Conservation (phyloP, 2,113 vertebrate genomes). For the Noturus placidus region DNA sequence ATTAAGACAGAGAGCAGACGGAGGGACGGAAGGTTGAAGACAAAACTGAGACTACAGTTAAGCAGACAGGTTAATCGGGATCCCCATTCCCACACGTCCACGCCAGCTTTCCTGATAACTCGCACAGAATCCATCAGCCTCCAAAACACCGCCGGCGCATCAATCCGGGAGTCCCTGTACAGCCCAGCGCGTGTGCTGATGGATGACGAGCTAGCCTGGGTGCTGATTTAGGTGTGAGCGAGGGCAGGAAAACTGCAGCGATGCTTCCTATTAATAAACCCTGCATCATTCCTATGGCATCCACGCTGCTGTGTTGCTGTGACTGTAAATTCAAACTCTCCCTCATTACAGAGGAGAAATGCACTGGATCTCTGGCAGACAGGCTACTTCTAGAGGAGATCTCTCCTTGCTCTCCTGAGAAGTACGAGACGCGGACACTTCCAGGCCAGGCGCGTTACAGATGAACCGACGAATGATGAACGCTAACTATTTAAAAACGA, state of each 20-base stretch:
- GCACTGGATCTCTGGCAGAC: background rate
- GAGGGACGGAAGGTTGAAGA: background rate
- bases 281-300: background rate
- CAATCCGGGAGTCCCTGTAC: background rate
- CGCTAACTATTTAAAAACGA: background rate
- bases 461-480: too few relatives aligned
- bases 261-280: constrained; percentile 16
- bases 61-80: background rate
- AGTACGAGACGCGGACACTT: background rate
- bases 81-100: background rate
- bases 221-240: constrained; percentile 11
- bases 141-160: background rate
- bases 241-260: constrained; percentile 3
- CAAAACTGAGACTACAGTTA: background rate
- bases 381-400: background rate
- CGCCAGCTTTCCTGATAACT: background rate
- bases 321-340: background rate
- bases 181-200: background rate
- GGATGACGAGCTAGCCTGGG: background rate
- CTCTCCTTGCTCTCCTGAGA: too few relatives aligned
- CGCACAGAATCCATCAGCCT: background rate
- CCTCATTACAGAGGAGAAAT: background rate
- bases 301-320: background rate
- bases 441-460: background rate
- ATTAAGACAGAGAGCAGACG: background rate